Evolutionary conservation across 1,140 invertebrate genomes (phyloP), one percentile per base, ranked within the genome.

Genomic region (Notospermus geniculatus): DNA sequence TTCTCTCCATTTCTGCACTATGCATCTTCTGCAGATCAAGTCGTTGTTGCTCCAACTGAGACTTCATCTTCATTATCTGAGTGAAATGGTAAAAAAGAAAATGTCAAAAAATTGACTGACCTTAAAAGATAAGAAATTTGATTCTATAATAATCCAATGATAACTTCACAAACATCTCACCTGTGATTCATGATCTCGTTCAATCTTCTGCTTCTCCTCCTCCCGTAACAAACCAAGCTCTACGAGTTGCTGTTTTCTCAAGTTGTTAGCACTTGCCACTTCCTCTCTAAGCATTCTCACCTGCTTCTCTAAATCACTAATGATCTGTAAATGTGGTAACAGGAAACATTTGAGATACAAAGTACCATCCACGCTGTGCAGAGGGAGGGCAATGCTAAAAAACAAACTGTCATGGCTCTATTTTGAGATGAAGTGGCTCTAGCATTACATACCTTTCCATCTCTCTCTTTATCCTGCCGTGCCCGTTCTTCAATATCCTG

Each of bases 181-280:
- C 59, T 65, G 59, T 1, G 17, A 41, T 55, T 81, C 78, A 45
- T 80, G 73, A 36, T 80, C 78, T 22, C 76, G 60, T 39, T 70
- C 69, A 73, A 79, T 73, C 65, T 76, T 79, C 55, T 79, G 76
- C 68, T 77, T 79, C 67, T 81, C 79, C 54, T 81, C 78, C 56
- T 81, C 79, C 46, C 77, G 53, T 17, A 80, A 65, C 50, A 79
- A 59, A 17, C 79, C 77, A 27, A 81, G 67, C 63, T 81, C 79
- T 53, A 78, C 72, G 30, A 81, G 71, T 59, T 80, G 78, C 56
- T 81, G 79, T 59, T 80, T 80, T 15, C 78, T 64, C n/a, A 80
- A 68, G 46, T 77, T 74, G 59, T 80, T 79, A 36, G 72, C 64
- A 57, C 79, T 74, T 13, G 77, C 71, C 25, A 80, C 63, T 53